Percentiles rank a stretch among this genome's conserved stretches.
Conservation (phyloP, 2,113 vertebrate species). For the Syrrhaptes paradoxus region DNA sequence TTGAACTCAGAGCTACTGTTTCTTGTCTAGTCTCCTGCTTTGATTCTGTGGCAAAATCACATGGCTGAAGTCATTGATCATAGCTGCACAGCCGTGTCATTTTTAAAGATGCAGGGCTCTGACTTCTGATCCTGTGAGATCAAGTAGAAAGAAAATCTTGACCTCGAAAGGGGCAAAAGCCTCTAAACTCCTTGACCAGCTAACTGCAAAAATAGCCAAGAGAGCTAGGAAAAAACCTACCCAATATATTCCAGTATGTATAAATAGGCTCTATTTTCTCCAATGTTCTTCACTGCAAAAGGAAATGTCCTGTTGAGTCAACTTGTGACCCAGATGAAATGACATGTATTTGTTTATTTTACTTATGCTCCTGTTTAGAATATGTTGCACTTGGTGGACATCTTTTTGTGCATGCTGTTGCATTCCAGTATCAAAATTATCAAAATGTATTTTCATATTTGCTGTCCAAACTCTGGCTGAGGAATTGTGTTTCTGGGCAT, state of each 20-base stretch:
- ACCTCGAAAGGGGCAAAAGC: neutral
- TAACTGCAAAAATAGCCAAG: slow-evolving; percentile 25
- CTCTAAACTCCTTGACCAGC: neutral
- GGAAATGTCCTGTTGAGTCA: slow-evolving; percentile 50
- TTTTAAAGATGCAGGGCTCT: neutral
- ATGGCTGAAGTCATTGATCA: neutral
- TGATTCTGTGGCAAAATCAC: neutral
- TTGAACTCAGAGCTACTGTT: neutral
- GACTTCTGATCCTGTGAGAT: neutral
- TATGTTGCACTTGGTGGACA: neutral
- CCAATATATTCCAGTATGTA: neutral
- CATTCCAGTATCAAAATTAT: neutral
- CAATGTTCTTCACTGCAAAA: neutral
- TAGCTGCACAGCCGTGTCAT: accelerated
- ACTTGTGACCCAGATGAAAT: slow-evolving; percentile 45
- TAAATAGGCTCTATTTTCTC: slow-evolving; percentile 31
- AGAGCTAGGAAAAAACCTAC: neutral
- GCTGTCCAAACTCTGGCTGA: neutral
- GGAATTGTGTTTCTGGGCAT: neutral
- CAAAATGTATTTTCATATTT: neutral
- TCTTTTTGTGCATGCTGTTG: neutral
- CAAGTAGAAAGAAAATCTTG: neutral
- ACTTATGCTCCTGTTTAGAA: slow-evolving; percentile 27
- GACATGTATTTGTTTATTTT: slow-evolving; percentile 48
- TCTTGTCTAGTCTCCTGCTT: neutral